Conservation (phyloP, 2,797 vertebrate species). For the Clarias platycephalus region DNA sequence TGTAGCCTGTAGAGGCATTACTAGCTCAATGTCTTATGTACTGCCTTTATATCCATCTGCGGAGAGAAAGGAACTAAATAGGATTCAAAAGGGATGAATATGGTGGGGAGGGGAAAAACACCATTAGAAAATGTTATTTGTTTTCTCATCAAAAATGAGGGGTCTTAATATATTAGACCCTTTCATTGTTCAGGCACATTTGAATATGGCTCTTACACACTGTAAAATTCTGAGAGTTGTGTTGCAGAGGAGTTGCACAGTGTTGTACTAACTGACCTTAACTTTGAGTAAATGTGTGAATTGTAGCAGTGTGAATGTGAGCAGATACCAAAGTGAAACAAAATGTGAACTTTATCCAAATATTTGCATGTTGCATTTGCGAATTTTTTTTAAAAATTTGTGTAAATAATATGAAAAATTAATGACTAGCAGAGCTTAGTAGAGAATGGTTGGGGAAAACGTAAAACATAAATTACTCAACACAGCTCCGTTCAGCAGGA, state of each 20-base stretch:
- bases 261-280: background rate
- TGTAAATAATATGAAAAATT: background rate
- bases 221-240: background rate
- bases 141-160: background rate
- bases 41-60: background rate
- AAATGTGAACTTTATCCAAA: background rate
- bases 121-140: background rate
- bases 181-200: constrained; percentile 3
- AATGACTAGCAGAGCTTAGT: no score
- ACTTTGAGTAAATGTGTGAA: background rate
- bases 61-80: background rate
- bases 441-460: no score
- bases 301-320: background rate
- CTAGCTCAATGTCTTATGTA: background rate
- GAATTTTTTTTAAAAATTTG: background rate
- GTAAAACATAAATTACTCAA: no score
- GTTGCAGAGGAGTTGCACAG: background rate
- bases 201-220: background rate
- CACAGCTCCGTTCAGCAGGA: no score
- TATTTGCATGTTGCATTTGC: background rate
- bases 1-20: constrained; percentile 3
- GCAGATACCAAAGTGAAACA: background rate
- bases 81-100: background rate
- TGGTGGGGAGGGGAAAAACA: background rate
- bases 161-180: background rate